A percentile compares a stretch with the other conserved stretches of the same genome.
phyloP scores from a whole-genome alignment of 2,113 vertebrate species.

The Trochalopteron elliotii region DNA sequence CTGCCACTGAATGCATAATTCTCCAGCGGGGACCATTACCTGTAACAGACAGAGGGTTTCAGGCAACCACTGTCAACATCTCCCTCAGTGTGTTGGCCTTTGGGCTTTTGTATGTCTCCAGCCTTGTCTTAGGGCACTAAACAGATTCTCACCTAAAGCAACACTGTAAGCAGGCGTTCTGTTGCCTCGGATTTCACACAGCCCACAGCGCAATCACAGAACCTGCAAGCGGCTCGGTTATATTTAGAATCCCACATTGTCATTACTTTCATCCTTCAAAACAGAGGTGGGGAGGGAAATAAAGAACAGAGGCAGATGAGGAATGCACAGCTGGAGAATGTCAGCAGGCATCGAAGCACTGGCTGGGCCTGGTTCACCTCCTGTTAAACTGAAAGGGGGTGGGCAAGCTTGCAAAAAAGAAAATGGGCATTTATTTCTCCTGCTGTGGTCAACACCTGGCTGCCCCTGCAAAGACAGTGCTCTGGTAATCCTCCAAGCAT shows the following conservation, averaged over 20 bases:
- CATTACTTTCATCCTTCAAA: slow-evolving; percentile 18
- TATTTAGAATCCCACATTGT: slow-evolving; percentile 38
- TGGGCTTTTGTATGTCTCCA: not conserved
- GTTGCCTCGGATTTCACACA: slow-evolving; percentile 18
- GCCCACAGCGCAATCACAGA: not conserved
- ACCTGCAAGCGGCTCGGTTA: not conserved
- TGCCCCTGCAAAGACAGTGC: not conserved
- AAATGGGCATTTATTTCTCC: not conserved
- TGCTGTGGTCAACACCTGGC: not conserved
- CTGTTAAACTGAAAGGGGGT: not conserved
- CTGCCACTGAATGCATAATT: not conserved
- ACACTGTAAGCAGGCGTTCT: not conserved
- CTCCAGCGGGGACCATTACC: not conserved
- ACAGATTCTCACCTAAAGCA: slow-evolving; percentile 1
- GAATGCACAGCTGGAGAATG: slow-evolving; percentile 35
- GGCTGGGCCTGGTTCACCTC: not conserved
- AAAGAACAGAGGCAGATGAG: slow-evolving; percentile 24
- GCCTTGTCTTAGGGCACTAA: not conserved
- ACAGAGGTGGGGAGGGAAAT: not conserved
- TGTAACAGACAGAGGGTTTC: not conserved
- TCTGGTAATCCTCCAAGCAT: not conserved
- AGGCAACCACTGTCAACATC: not conserved
- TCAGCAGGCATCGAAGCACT: not conserved
- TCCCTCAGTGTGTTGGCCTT: not conserved
- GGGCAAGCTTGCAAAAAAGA: not conserved